Base-by-base conservation (phyloP, 2,888 invertebrate genomes). In the Dinocampus coccinellae region DNA sequence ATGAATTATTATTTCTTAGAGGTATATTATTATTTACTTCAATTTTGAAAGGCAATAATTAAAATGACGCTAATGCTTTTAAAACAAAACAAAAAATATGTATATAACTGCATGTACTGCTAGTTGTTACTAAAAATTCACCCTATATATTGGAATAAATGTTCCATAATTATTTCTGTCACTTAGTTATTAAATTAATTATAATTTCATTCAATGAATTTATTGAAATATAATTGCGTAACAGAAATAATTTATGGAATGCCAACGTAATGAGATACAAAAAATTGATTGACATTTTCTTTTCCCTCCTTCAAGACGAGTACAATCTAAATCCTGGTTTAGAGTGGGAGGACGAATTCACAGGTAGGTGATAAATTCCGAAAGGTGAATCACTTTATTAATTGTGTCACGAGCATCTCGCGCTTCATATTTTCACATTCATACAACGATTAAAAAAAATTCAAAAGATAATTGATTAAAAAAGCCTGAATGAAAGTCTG, bases 331-430 rank as follows among this genome's bases (percentile, higher is more conserved):
- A 96, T 94, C 96, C 96, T 93, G 96, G 96, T 95, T 96, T 97
- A 96, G 97, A 97, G 92, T 97, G 97, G 97, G 97, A 97, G 94
- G 97, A 97, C 95, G 97, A 97, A 92, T 97, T 97, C 91, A 96
- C 97, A 97, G 97, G 97, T 97, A 97, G 96, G 97, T 94, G 91
- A 85, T 84, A 80, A 82, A 84, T 82, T 84, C 82, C 81, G 80
- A 58, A 80, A 81, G 82, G 79, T 78, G 75, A 77, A 76, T 75
- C 75, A 73, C 74, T 71, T 75, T 72, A 73, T 73, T 76, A 65
- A 75, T 70, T 73, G 72, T 76, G 68, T 73, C 73, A 69, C 74
- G 57, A 77, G 72, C 70, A 71, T 75, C 73, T 75, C 75, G 73
- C 74, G 76, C 76, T 77, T 73, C 67, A 69, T 29, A 47, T 64